Base-by-base conservation (phyloP, 2,888 invertebrate species). In the Cryptus armator region DNA sequence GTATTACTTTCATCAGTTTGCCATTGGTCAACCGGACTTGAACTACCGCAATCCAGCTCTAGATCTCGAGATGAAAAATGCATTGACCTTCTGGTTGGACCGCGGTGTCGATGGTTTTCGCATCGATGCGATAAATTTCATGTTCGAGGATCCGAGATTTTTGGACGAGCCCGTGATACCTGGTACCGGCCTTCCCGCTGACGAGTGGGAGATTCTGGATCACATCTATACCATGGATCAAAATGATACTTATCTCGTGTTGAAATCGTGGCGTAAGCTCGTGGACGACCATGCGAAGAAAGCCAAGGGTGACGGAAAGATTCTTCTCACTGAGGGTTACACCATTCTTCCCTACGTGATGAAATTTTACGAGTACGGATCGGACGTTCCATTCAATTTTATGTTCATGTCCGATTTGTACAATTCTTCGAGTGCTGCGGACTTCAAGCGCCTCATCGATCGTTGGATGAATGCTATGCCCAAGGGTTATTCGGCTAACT, bases 271-370 rank as follows among this genome's bases (percentile, higher is more conserved):
- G 96, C 90, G 96, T 46, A 93, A 94, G 0, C 91, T 94, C 48
- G 95, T 96, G 9, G 94, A 96, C 4, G 94, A 95, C 83, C 95
- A 96, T 0, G 94, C 96, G 75, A 93, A 95, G 24, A 92, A 95
- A 19, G 32, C 51, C 32, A 68, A 72, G 43, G n/a, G 72, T 90
- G 91, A 92, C 37, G 88, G 84, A 0, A 91, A 95, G 85, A 94
- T 96, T 0, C 94, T 96, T 89, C 94, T 96, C 92, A 95, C 95
- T 0, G 97, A 97, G 90, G 95, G 95, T 0, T 96, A 96, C 91
- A 93, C 96, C 0, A 93, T 94, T 0, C 82, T 95, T 0, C 90
- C 94, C 0, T 88, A 93, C 2, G 94, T 95, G 75, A 95, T 96
- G 92, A 92, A 93, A 75, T 97, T 96, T 91, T 97, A 96, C 89